Base-by-base conservation (phyloP, 1,140 invertebrate species). In the Aricia agestis region DNA sequence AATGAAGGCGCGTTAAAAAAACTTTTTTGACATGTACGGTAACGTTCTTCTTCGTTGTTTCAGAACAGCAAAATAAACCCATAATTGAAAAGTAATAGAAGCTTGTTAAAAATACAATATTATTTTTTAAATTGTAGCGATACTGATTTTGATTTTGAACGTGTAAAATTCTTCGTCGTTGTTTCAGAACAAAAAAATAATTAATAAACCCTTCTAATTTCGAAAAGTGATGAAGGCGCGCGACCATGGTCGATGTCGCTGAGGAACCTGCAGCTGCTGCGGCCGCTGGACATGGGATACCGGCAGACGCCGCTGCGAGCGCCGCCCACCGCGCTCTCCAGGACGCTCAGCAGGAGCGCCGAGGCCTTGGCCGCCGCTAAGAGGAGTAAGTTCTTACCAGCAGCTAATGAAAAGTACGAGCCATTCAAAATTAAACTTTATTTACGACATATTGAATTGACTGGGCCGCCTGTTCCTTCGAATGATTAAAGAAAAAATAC, bases 261-360 rank as follows among this genome's bases (percentile, higher is more conserved):
- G 72, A 89, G 86, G 76, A 89, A 87, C 71, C 71, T 91, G 3
- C 82, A 84, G 70, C 67, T 89, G 52, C 83, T 89, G 52, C 82
- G 80, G 41, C 82, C 86, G n/a, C 69, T 81, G 45, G 79, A 80
- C n/a, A 86, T 83, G 85, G 77, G 79, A 59, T 83, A 86, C 70
- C 80, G 82, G 41, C 83, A 86, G 13, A 84, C 80, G 1, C 89
- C 89, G 3, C 84, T 91, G 82, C 82, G 74, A 74, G 89, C 89
- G 0, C 80, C 85, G 1, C 87, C 89, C 0, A 74, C 82, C 0
- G 82, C 85, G 1, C 61, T 91, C 3, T 83, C 82, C 0, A 84
- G 83, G 57, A 84, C 72, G 66, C 79, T 91, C 11, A 89, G 87
- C 6, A 87, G 78, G 52, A 87, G 85, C 45, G 89, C 89, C 58